Evolutionary conservation across 2,888 invertebrate species (phyloP), one percentile per base, ranked within the genome.

Genomic region (Lycia hirtaria): DNA sequence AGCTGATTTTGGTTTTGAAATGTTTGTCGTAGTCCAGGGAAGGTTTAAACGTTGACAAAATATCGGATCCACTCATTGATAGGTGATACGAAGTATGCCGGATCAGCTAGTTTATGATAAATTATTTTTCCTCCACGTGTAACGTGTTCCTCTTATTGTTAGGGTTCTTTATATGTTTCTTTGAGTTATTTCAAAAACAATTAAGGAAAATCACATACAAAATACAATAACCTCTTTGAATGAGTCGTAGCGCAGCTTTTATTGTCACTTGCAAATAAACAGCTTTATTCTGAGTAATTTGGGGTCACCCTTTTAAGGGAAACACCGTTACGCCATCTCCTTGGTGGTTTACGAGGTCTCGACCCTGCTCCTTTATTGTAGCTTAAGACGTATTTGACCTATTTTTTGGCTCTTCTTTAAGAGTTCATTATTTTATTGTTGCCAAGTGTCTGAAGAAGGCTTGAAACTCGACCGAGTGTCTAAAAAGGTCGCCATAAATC

Each of bases 221-320:
- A 59, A 30, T 44, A 24, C 20, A 48, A 52, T 60, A 49, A 57
- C 33, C 24, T 48, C 47, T 54, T 60, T 56, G 62, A 66, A 43
- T 50, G 52, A 28, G 40, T 56, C 35, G 47, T 58, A 35, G 45
- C 44, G 38, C n/a, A 7, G 28, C 37, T 48, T 52, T 54, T 62
- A 64, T 68, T 62, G 51, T 58, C 41, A 53, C 56, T 63, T 64
- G 60, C 57, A 62, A 67, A 71, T 62, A 57, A 60, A 67, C 60
- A 56, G 61, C 64, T 65, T 59, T 64, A 69, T 70, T 68, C 63
- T 59, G 43, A 45, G 37, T 52, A 52, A 62, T 56, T 66, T 61
- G 63, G 62, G 72, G 66, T 68, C 68, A 67, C 62, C 69, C 72
- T 74, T 68, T 73, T 69, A 71, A 62, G 54, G 50, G 56, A 44